Evolutionary conservation across 2,113 vertebrate genomes (phyloP).

Genomic region (Piaya cayana): DNA sequence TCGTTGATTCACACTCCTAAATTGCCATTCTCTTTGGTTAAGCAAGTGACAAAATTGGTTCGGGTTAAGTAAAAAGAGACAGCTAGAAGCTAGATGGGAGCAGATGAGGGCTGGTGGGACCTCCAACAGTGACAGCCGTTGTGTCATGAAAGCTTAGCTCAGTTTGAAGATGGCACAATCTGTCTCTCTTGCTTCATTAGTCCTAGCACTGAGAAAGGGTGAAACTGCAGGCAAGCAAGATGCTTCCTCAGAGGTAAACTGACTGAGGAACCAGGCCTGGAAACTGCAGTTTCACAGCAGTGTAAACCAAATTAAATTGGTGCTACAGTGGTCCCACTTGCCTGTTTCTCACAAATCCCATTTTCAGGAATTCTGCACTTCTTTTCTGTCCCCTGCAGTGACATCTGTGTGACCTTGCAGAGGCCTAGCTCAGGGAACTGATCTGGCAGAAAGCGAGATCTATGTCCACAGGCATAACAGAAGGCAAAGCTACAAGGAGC

Average conservation of each 20-base stretch:
- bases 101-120: not conserved
- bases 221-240: not conserved
- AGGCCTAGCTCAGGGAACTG: not conserved
- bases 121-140: not conserved
- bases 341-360: not conserved
- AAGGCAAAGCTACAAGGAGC: not conserved
- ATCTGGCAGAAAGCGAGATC: not conserved
- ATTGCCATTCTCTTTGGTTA: not conserved
- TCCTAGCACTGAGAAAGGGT: not conserved
- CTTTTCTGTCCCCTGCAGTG: not conserved
- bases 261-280: not conserved
- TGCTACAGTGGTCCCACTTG: not conserved
- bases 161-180: not conserved
- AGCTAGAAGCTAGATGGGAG: not conserved
- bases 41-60: not conserved
- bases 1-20: not conserved
- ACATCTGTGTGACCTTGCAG: not conserved
- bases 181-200: not conserved
- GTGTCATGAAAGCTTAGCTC: not conserved
- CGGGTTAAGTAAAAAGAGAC: not conserved
- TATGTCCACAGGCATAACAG: not conserved
- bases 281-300: not conserved
- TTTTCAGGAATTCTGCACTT: not conserved
- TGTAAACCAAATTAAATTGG: not conserved
- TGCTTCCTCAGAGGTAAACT: not conserved